Evolutionary conservation across 2,113 vertebrate species (phyloP), one percentile per base, ranked within the genome.

Genomic region (Pavo muticus): DNA sequence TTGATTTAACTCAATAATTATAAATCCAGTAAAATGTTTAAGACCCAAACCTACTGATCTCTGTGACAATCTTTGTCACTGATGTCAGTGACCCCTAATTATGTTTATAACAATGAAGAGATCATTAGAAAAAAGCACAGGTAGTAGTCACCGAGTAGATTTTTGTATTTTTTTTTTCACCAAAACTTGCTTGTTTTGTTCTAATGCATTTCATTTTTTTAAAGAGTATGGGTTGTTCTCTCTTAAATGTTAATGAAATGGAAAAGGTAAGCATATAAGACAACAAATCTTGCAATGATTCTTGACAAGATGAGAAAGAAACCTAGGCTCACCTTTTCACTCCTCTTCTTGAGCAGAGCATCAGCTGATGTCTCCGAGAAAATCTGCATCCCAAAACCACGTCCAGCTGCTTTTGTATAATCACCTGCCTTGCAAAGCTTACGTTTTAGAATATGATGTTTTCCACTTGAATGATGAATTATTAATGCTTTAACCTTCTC

Each of bases 241-340:
- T 47, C 44, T 74, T 64, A 94, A 69, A 60, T 25, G n/a, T 63
- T 65, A 88, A 82, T 11, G 13, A 64, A 94, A 91, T 0, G 0
- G 74, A 76, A 91, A 92, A 90, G 20, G 57, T 37, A 69, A 93
- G 45, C 44, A 68, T 42, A 64, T 25, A 79, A 60, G 47, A 86
- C 82, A 87, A 83, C 5, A 50, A 12, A 88, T 57, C 57, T 94
- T 64, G 69, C 68, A 87, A 78, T 9, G 37, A 87, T n/a, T 75
- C 42, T 84, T 87, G 89, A 59, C 64, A 89, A 88, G 77, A 90
- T 14, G 76, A 91, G 95, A 70, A 85, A 91, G 65, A 96, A 90
- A 87, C 73, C 37, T 61, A 52, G 47, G 96, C 98, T 98, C 97
- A 99, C 98, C 98, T 99, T 98, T 61, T 98, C 96, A 35, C 57